Evolutionary conservation across 2,113 vertebrate genomes (phyloP), one percentile per base, ranked within the genome.

Genomic region (Rattus norvegicus): DNA sequence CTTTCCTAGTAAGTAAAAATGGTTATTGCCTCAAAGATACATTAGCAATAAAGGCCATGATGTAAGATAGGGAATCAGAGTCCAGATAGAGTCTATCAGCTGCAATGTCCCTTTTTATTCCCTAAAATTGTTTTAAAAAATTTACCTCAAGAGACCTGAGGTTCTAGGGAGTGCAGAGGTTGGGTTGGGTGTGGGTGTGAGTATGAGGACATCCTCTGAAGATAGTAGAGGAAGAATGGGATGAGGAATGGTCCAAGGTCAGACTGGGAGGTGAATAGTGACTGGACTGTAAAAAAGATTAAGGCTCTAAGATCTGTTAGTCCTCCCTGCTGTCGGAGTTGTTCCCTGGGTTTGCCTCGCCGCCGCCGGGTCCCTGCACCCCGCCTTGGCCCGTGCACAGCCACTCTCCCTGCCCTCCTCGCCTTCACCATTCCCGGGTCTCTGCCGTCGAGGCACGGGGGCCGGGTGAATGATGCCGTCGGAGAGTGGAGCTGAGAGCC

Each of bases 401-500:
- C 81, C 43, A 75, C 96, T 95, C 91, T 93, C 94, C 93, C 87
- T 65, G 92, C 94, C 75, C 89, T 89, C 76, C 39, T 95, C 49
- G 88, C 91, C 67, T 76, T 59, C 43, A 47, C 24, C 52, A 83
- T 33, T 95, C 87, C 92, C 54, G 47, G 93, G 95, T 95, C 90
- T 96, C 59, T 93, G 94, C 94, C 94, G 89, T 97, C 90, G 65
- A 95, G 96, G 96, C 77, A 49, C 72, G 56, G 79, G 97, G 95
- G 93, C 88, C 54, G n/a, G 93, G 92, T 86, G 70, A 84, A 97
- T 61, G 92, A 98, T 98, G 98, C 98, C 83, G 80, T 97, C 92
- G 75, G 94, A 97, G 95, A 97, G 96, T 88, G 83, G 93, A 90
- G 91, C 87, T 54, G 97, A 95, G 98, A 49, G 77, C 33, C 91